Base-by-base conservation (phyloP, 2,888 invertebrate genomes). In the Aspidapion aeneum region DNA sequence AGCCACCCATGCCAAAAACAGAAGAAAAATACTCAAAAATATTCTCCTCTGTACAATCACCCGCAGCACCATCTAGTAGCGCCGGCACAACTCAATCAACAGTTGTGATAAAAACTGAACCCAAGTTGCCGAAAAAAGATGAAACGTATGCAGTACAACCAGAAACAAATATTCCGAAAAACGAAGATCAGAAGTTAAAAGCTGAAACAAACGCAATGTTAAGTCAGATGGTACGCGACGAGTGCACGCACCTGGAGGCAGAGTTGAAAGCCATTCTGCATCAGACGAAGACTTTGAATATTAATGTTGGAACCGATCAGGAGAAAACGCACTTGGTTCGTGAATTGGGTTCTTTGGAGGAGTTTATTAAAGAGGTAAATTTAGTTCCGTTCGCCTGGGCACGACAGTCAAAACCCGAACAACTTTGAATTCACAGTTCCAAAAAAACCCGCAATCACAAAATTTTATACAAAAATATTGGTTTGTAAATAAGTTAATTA, bases 331-430 rank as follows among this genome's bases (percentile, higher is more conserved):
- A 76, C 18, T 80, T 87, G 67, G 79, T 83, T 1, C 79, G 82
- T 63, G 81, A 81, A 51, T 79, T 86, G 16, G 80, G 82, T 16
- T 79, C 82, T 51, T 78, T 90, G 51, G 82, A 86, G 66, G 83
- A 84, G 58, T 88, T 90, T 73, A 80, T 85, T 21, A 81, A 82
- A 52, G 88, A 88, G 64, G 83, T 90, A n/a, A n/a, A n/a, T n/a
- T n/a, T n/a, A n/a, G n/a, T n/a, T n/a, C n/a, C n/a, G n/a, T n/a
- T n/a, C n/a, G n/a, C n/a, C n/a, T n/a, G n/a, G n/a, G n/a, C n/a
- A n/a, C n/a, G n/a, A n/a, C n/a, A n/a, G n/a, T n/a, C n/a, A n/a
- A n/a, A n/a, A n/a, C n/a, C n/a, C n/a, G n/a, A n/a, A n/a, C n/a
- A n/a, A n/a, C n/a, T n/a, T n/a, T n/a, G n/a, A n/a, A n/a, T n/a